Conservation (phyloP, 2,113 vertebrate species). For the Ptyas mucosa region DNA sequence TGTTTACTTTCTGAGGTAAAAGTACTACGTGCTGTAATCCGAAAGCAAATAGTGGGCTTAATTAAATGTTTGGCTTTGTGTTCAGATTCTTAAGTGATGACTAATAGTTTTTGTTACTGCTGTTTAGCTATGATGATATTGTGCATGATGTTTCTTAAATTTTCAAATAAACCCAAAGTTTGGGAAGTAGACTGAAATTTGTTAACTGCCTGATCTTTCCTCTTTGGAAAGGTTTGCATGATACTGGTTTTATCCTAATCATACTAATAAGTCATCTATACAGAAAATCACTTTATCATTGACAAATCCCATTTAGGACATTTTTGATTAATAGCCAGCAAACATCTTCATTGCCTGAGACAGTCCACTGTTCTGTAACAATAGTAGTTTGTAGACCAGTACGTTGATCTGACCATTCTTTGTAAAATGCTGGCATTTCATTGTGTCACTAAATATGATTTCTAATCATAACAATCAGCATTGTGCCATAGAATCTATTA, state of each 20-base stretch:
- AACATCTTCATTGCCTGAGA: neutral
- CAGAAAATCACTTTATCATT: neutral
- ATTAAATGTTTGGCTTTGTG: neutral
- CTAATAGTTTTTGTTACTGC: neutral
- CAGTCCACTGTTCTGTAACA: neutral
- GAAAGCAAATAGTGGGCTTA: neutral
- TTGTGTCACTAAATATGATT: neutral
- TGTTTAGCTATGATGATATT: neutral
- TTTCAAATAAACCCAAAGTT: neutral
- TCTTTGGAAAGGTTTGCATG: neutral
- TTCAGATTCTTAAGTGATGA: neutral
- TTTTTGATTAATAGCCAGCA: neutral
- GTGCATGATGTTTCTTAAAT: neutral
- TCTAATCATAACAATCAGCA: neutral
- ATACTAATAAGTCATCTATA: neutral
- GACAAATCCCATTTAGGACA: neutral
- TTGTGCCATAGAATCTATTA: neutral
- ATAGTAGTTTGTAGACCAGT: slow-evolving; percentile 22
- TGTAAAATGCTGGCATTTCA: slow-evolving; percentile 1
- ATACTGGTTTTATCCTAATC: neutral
- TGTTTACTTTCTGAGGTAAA: neutral
- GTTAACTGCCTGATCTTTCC: neutral
- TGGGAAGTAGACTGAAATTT: neutral
- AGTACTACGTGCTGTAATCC: neutral
- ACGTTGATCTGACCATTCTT: slow-evolving; percentile 6